These are phyloP conservation scores for Seladonia tumulorum DNA, from an alignment of 2,888 invertebrate genomes.

Conservation along the genomic window DNA sequence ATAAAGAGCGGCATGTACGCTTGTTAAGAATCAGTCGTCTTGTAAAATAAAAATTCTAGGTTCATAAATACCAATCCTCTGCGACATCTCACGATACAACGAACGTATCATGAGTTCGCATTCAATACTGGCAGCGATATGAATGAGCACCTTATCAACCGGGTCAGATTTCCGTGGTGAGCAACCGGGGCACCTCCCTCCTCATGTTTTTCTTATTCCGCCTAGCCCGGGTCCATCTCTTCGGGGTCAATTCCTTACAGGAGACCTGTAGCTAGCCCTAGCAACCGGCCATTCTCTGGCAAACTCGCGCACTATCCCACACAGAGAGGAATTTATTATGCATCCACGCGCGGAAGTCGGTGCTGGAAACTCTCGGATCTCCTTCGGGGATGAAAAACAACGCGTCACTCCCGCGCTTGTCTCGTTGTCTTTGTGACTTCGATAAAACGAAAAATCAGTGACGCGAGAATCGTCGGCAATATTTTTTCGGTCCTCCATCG, in stretches of 20 bases:
- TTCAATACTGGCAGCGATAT: not conserved
- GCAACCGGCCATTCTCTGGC: not conserved
- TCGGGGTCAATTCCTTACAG: not conserved
- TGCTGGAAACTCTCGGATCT: conserved; percentile 12
- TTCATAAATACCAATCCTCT: not conserved
- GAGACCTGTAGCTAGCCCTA: conserved; percentile 15
- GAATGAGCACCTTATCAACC: conserved; percentile 1
- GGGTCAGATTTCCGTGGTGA: not conserved
- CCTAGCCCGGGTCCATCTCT: not conserved
- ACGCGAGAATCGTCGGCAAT: conserved; percentile 30
- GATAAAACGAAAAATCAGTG: not conserved
- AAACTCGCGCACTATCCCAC: conserved; percentile 14
- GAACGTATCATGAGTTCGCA: not conserved
- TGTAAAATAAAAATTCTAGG: not conserved
- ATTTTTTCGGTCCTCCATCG: not conserved
- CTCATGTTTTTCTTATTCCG: not conserved
- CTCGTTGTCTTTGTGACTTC: conserved; percentile 25
- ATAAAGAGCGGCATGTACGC: too few relatives aligned
- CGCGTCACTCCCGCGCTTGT: conserved; percentile 4
- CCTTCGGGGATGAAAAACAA: conserved; percentile 26
- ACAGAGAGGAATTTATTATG: conserved; percentile 25
- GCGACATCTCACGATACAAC: not conserved
- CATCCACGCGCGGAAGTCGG: conserved; percentile 8
- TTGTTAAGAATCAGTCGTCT: not conserved
- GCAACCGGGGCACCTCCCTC: not conserved